Percentiles rank a stretch among this genome's conserved stretches.
phyloP scores from a whole-genome alignment of 2,113 vertebrate species.

The Grammomys surdaster region DNA sequence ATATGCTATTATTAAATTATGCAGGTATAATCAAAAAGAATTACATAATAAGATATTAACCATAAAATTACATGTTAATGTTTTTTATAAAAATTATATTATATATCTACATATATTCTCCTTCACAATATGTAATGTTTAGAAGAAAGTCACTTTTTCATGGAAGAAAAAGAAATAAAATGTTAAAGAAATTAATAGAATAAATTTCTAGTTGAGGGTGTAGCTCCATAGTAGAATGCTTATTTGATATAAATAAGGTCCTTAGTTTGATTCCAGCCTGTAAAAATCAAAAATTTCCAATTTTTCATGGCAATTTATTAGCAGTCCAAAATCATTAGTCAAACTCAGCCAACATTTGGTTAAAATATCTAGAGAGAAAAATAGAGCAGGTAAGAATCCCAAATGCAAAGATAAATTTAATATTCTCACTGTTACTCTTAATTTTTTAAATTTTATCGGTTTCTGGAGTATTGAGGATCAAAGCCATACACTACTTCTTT shows the following conservation, averaged over 20 bases:
- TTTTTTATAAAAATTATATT: conserved; percentile 12
- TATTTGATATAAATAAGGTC: neutral
- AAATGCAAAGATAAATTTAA: neutral
- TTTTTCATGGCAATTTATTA: neutral
- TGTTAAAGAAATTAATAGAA: neutral
- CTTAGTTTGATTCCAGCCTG: neutral
- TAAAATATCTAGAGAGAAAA: conserved; percentile 31
- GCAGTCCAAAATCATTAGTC: neutral
- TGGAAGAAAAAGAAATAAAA: conserved; percentile 37
- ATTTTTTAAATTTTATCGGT: neutral
- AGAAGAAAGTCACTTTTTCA: neutral
- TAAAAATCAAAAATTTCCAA: neutral
- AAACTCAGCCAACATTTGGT: neutral
- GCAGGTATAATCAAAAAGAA: neutral
- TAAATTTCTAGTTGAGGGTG: neutral
- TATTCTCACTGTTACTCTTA: neutral
- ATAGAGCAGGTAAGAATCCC: neutral
- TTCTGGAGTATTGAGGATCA: neutral
- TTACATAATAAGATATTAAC: neutral
- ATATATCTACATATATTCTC: neutral
- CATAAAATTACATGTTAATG: neutral
- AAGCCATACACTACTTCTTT: neutral
- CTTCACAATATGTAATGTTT: neutral
- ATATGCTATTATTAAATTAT: neutral
- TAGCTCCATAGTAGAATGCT: neutral